Evolutionary conservation across 2,888 invertebrate genomes (phyloP).

Genomic region (Euphydryas editha): DNA sequence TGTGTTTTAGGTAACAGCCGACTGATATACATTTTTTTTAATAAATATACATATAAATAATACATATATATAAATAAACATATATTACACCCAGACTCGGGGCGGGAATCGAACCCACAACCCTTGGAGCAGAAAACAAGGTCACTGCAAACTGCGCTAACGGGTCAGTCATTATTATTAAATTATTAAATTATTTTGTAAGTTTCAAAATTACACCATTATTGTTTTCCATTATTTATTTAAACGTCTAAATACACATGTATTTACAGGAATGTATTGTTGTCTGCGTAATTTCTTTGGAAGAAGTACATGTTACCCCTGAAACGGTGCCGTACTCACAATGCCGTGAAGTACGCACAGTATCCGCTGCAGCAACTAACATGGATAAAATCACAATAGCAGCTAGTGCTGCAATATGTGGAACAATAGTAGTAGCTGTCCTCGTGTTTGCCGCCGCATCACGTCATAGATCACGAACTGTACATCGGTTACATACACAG

Average conservation of each 20-base stretch:
- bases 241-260: background rate
- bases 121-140: no score
- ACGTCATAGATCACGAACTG: conserved; percentile 89
- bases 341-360: conserved; percentile 95
- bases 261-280: conserved; percentile 92
- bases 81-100: no score
- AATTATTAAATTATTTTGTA: no score
- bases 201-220: no score
- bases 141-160: no score
- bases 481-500: conserved; percentile 89
- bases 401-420: conserved; percentile 96
- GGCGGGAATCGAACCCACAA: no score
- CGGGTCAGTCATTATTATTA: no score
- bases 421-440: conserved; percentile 94
- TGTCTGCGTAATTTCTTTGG: conserved; percentile 95
- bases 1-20: no score
- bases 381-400: conserved; percentile 98
- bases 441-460: conserved; percentile 95
- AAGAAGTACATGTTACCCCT: conserved; percentile 94
- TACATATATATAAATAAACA: no score
- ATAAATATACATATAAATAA: no score
- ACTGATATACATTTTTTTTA: no score
- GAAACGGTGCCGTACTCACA: conserved; percentile 93
- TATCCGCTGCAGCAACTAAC: conserved; percentile 91
- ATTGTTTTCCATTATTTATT: no score